A percentile compares a stretch with the other conserved stretches of the same genome.
These are phyloP conservation scores for Pteropus alecto DNA, from an alignment of 2,113 vertebrate species.

Conservation along the genomic window DNA sequence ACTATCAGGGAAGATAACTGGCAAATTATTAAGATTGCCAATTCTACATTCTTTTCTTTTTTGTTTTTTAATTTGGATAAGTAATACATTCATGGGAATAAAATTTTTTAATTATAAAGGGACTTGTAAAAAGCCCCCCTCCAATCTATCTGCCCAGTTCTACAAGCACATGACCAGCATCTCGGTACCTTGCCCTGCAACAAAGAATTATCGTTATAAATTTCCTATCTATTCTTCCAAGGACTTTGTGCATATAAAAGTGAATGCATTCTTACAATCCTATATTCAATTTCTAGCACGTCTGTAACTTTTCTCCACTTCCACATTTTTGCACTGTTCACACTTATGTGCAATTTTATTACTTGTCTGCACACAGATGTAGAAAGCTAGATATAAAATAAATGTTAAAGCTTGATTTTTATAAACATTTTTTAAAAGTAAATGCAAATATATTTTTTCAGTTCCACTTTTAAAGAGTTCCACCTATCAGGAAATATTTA, in stretches of 20 bases:
- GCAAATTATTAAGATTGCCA: background rate
- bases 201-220: background rate
- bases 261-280: constrained; percentile 68
- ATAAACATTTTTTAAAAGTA: constrained; percentile 76
- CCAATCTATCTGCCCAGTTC: background rate
- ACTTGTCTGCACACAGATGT: constrained; percentile 81
- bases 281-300: constrained; percentile 79
- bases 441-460: background rate
- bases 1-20: background rate
- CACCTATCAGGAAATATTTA: background rate
- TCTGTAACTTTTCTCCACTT: constrained; percentile 79
- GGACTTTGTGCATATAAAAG: background rate
- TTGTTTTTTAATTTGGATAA: background rate
- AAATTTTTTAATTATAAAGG: background rate
- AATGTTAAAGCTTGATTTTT: constrained; percentile 87
- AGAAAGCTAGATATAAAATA: constrained; percentile 87
- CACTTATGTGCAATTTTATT: constrained; percentile 81
- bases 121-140: background rate
- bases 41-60: background rate
- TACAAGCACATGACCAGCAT: background rate
- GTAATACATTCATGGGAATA: background rate
- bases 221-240: background rate
- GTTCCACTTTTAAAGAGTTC: background rate
- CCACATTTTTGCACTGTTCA: constrained; percentile 83
- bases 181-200: fast-evolving